Evolutionary conservation across 1,140 invertebrate genomes (phyloP), one percentile per base, ranked within the genome.

Genomic region (Alviniconcha marisindica): DNA sequence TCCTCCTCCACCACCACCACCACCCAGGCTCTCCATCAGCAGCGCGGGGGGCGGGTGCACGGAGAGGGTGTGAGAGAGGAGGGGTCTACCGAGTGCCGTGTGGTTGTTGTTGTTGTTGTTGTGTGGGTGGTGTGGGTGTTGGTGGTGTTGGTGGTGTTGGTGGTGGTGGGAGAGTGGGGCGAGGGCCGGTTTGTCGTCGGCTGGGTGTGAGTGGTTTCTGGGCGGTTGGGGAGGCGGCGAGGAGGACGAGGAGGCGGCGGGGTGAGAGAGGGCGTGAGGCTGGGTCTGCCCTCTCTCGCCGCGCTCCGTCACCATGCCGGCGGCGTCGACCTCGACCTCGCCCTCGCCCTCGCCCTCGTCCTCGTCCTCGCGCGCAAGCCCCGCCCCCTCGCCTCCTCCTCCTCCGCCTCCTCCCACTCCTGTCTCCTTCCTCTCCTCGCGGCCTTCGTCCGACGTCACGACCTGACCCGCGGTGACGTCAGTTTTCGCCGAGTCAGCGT

Each of bases 171-270:
- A 7, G 60, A 38, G 56, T 36, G 33, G 18, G 21, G 7, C 21
- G 36, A 31, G 21, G 10, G 14, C 10, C 33, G 79, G 42, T 63
- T 38, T 21, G 60, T 42, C 28, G 28, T 51, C 38, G 18, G 73
- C 40, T 42, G 33, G 28, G 51, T n/a, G n/a, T 69, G 5, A 28
- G 38, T 21, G 83, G 42, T 88, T 42, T 15, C 28, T 44, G 21
- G 1, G 14, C 24, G 36, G 74, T 31, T 63, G 63, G 24, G 44
- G 63, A 42, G 28, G 56, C 28, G 28, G 60, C 33, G 60, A 28
- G 28, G 54, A 69, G 54, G 28, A 51, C 14, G 48, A 33, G 63
- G 63, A 33, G 28, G 63, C 3, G 4, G 28, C 63, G n/a, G 24
- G 63, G 31, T 60, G 21, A n/a, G 31, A 33, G 28, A 21, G 0